Conservation (phyloP, 2,888 invertebrate species). For the Ennomos quercinarius region DNA sequence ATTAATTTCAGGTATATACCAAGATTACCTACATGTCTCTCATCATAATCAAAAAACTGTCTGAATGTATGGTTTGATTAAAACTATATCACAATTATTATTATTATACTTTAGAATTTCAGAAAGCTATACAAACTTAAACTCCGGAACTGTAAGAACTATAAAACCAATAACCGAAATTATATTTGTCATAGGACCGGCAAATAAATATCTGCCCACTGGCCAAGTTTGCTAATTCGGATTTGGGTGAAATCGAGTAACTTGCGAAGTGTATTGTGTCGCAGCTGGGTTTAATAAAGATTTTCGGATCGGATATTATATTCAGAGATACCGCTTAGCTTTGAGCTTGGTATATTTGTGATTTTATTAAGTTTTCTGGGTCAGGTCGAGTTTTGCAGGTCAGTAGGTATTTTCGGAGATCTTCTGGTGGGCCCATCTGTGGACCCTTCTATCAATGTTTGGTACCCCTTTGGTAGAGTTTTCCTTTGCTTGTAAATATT, state of each 20-base stretch:
- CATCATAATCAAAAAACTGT: too few species aligned
- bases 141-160: not conserved
- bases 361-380: constrained; percentile 8
- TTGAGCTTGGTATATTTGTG: constrained; percentile 2
- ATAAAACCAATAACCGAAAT: constrained; percentile 20
- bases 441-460: not conserved
- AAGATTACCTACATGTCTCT: too few species aligned
- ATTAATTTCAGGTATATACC: too few species aligned
- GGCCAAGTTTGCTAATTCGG: constrained; percentile 44
- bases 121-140: not conserved
- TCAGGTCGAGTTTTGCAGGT: not conserved
- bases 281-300: constrained; percentile 46
- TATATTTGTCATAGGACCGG: constrained; percentile 33
- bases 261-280: constrained; percentile 43
- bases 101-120: too few species aligned
- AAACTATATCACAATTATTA: too few species aligned
- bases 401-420: not conserved
- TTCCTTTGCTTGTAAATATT: too few species aligned
- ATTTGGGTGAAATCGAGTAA: constrained; percentile 46
- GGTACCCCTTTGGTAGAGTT: too few species aligned
- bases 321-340: constrained; percentile 32
- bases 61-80: too few species aligned
- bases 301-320: constrained; percentile 36
- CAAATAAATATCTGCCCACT: constrained; percentile 43
- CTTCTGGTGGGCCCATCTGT: not conserved